Conservation (phyloP, 2,888 invertebrate species). For the Ophioninae sp. region DNA sequence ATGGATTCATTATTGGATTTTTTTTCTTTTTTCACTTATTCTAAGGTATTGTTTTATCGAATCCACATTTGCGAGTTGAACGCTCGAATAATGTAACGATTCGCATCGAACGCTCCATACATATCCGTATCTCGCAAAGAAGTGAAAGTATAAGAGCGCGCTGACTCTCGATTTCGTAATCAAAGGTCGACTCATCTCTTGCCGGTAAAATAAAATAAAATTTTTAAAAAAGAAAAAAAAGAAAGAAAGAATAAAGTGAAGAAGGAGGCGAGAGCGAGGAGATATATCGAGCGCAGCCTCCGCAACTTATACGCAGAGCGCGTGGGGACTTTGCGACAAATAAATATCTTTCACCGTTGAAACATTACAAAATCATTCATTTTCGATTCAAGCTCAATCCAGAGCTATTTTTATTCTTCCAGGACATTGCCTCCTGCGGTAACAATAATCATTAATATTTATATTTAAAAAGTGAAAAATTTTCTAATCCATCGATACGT, state of each 20-base stretch:
- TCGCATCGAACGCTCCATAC: slow-evolving; percentile 7
- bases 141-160: slow-evolving; percentile 63
- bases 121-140: slow-evolving; percentile 51
- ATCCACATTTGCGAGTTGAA: background rate
- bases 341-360: slow-evolving; percentile 37
- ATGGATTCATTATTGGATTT: background rate
- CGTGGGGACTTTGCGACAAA: slow-evolving; percentile 45
- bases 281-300: slow-evolving; percentile 47
- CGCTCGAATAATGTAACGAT: background rate
- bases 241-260: slow-evolving; percentile 12
- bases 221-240: slow-evolving; percentile 13
- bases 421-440: background rate
- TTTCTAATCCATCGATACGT: background rate
- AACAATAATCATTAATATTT: background rate
- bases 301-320: slow-evolving; percentile 24
- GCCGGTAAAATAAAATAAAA: slow-evolving; percentile 24
- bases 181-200: slow-evolving; percentile 68
- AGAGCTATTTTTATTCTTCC: slow-evolving; percentile 3
- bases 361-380: slow-evolving; percentile 14
- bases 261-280: slow-evolving; percentile 32
- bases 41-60: background rate
- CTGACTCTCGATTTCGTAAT: slow-evolving; percentile 60
- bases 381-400: slow-evolving; percentile 14
- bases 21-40: background rate
- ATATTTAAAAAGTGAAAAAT: background rate